Evolutionary conservation across 2,888 invertebrate species (phyloP), one percentile per base, ranked within the genome.

Genomic region (Sminthurides aquaticus): DNA sequence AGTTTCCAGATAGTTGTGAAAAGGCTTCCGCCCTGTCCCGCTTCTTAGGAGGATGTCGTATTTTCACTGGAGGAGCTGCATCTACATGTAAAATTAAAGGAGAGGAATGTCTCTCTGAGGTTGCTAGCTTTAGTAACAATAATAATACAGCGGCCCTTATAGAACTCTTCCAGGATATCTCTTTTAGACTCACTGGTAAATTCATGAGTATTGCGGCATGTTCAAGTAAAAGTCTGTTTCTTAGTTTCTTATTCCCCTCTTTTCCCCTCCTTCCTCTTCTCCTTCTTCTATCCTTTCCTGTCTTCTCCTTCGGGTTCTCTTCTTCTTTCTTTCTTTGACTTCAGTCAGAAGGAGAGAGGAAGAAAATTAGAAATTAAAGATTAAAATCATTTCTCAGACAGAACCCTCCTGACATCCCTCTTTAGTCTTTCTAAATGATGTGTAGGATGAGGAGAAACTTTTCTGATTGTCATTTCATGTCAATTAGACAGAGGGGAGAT

Each of bases 301-400:
- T 34, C 8, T 15, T 15, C 15, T 5, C 43, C 43, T 11, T 5
- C 43, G 15, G 43, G 43, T 15, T 15, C 5, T 5, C 5, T 15
- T 34, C 43, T 5, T 15, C 8, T 34, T 34, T 34, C 43, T 34
- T 54, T 34, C 27, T 52, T 60, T 55, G 26, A 55, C 61, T 34
- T 29, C 61, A 52, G 43, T 34, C 34, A 26, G 28, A 54, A 22
- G 54, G 25, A 25, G 29, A 29, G 28, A 62, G 22, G 55, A 60
- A 54, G n/a, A 22, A 54, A 66, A 66, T 66, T 66, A 66, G 66
- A 66, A 66, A 66, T 66, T 66, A 66, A 66, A 66, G 66, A 66
- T 66, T 66, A 62, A 66, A 66, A 66, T 63, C 63, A 60, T 63
- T 57, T 54, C 43, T 34, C 43, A 34, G 5, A n/a, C n/a, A n/a